Base-by-base conservation (phyloP, 2,797 vertebrate species). In the Limosa lapponica region DNA sequence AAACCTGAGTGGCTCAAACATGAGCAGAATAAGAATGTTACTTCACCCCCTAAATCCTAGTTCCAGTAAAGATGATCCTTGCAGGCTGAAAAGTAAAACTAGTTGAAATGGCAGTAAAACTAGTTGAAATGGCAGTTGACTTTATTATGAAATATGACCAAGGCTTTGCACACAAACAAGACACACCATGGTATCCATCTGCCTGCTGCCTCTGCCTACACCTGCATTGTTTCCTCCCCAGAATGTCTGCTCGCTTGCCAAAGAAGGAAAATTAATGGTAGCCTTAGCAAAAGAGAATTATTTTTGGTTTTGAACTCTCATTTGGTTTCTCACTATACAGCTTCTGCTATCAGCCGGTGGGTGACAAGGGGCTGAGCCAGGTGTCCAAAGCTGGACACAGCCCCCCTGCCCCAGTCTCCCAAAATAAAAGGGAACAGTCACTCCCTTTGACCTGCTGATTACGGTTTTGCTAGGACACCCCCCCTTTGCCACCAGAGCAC, bases 1-100 rank as follows among this genome's bases (percentile, higher is more conserved):
- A 95, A 97, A 94, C 77, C 77, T 36, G 12, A 87, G 81, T 58
- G 55, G 61, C n/a, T 84, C 85, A 93, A 92, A 94, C 81, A 52
- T 32, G 84, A 82, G 13, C 49, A 48, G 88, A 93, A 93, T 88
- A 86, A 43, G 59, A 90, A 81, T 74, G 54, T 81, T 86, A 79
- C 30, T 75, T 74, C 46, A 49, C 49, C 30, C 17, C 27, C 36
- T 75, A 82, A 75, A 91, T 78, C 43, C 17, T 27, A 55, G 27
- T 39, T 91, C 24, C 77, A 58, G 15, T 88, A 58, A 82, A 89
- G 49, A 57, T 58, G 37, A 37, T 74, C 20, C 43, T 67, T 80
- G 13, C 27, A 64, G 61, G 27, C 44, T 88, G 49, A 39, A 86
- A 86, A 83, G 34, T 52, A 66, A 82, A 88, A 54, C 43, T 46